Base-by-base conservation (phyloP, 2,888 invertebrate genomes). In the Escarpia spicata region DNA sequence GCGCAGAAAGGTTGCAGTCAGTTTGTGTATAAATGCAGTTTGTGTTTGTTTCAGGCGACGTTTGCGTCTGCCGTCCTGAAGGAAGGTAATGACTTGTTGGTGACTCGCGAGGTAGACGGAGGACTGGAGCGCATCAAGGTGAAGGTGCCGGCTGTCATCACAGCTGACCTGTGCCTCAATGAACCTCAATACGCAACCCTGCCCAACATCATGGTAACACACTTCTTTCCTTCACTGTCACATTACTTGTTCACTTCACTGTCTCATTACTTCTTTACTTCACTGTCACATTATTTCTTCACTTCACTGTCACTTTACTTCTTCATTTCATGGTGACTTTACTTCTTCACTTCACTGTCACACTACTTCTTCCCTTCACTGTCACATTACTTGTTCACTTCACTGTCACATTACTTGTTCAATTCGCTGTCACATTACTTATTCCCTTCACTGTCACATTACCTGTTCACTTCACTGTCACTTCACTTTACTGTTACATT, bases 161-260 rank as follows among this genome's bases (percentile, higher is more conserved):
- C 99, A 95, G 98, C 99, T 0, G 99, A 99, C 97, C 97, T 99
- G 94, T 98, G 99, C 52, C 97, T 99, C 93, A 99, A 99, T 96
- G 99, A 99, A 96, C 99, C 99, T 3, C 97, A 99, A 95, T 99
- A 99, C 97, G 99, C 99, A 43, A 99, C 99, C 4, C 97, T 99
- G 94, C 99, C 99, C 3, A 99, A 99, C 97, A 99, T 99, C 94
- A 99, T 99, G 96, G 96, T 96, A 44, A 89, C 90, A 37, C 52
- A 43, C 75, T 75, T 75, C 26, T 75, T n/a, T 26, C 15, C 75
- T 75, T 75, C 75, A 75, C 75, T 26, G 97, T 99, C 99, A 99
- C 3, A 99, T 99, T 97, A 52, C 37, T 43, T 90, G 4, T 60
- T 26, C 60, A 60, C 60, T 60, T 60, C 60, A 60, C 26, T 3